Percentiles rank a stretch among this genome's conserved stretches.
Evolutionary conservation across 1,140 invertebrate genomes (phyloP).

Genomic region (Luehdorfia chinensis): DNA sequence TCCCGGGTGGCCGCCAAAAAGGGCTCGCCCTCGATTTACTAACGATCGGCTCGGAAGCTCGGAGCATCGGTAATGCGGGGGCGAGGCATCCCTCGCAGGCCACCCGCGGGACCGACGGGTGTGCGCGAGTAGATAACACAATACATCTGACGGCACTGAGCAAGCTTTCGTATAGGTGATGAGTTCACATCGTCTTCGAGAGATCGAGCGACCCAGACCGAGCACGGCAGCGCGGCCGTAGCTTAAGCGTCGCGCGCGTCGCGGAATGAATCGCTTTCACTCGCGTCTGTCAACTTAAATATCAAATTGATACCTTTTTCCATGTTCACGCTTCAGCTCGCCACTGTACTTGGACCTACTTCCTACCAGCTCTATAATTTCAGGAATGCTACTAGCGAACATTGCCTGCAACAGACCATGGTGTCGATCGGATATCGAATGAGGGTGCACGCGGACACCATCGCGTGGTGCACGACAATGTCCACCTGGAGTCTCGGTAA

Average conservation of each 20-base stretch:
- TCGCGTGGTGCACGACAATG: slow-evolving; percentile 74
- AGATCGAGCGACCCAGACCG: slow-evolving; percentile 60
- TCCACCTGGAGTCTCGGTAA: slow-evolving; percentile 67
- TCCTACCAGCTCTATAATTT: slow-evolving; percentile 99
- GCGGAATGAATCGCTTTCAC: slow-evolving; percentile 61
- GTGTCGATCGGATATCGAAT: slow-evolving; percentile 65
- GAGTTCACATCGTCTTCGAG: slow-evolving; percentile 59
- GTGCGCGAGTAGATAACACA: slow-evolving; percentile 76
- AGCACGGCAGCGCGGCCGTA: slow-evolving; percentile 23
- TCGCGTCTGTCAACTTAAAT: slow-evolving; percentile 60
- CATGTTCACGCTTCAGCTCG: slow-evolving; percentile 97
- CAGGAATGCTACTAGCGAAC: slow-evolving; percentile 98
- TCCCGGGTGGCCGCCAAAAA: slow-evolving; percentile 22
- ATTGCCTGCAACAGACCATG: slow-evolving; percentile 90
- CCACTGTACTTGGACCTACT: slow-evolving; percentile 98
- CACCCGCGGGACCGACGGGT: slow-evolving; percentile 40
- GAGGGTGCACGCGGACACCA: slow-evolving; percentile 58
- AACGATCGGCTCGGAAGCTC: slow-evolving; percentile 5
- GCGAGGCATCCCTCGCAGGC: slow-evolving; percentile 26
- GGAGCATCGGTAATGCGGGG: slow-evolving; percentile 27
- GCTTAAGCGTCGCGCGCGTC: slow-evolving; percentile 23
- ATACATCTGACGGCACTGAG: slow-evolving; percentile 79
- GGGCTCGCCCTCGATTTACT: slow-evolving; percentile 35
- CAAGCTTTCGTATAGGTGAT: slow-evolving; percentile 70
- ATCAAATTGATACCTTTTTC: slow-evolving; percentile 99